A percentile compares a stretch with the other conserved stretches of the same genome.
Conservation (phyloP, 2,113 vertebrate species). For the Xyliphius kryptos region DNA sequence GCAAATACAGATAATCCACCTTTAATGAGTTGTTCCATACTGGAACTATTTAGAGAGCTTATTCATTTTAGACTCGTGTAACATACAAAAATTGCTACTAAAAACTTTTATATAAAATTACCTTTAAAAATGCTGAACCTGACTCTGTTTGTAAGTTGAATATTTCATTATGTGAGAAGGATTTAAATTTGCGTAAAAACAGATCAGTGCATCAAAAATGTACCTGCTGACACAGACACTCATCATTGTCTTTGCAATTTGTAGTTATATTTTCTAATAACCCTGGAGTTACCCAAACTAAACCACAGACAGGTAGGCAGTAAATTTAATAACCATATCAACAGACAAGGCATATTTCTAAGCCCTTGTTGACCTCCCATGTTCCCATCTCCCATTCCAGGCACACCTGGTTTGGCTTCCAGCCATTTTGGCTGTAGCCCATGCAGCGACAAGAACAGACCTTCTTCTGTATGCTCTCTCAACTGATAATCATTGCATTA, state of each 20-base stretch:
- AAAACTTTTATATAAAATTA: background rate
- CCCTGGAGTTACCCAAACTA: too few relatives aligned
- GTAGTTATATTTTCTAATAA: background rate
- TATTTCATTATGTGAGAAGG: background rate
- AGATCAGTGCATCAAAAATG: background rate
- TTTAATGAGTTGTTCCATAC: background rate
- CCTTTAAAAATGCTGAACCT: background rate
- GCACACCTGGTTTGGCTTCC: constrained; percentile 62
- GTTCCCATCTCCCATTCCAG: constrained; percentile 7
- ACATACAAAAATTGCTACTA: background rate
- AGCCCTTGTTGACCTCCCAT: constrained; percentile 9
- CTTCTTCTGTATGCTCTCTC: constrained; percentile 54
- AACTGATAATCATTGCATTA: constrained; percentile 66
- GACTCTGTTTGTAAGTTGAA: background rate
- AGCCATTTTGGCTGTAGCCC: constrained; percentile 39
- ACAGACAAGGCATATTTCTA: background rate
- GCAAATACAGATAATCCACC: background rate
- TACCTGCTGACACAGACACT: background rate
- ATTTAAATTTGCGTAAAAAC: background rate
- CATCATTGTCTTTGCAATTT: background rate
- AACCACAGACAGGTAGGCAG: constrained; percentile 2
- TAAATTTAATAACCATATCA: constrained; percentile 8
- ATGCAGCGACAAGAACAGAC: constrained; percentile 57
- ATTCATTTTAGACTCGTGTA: background rate
- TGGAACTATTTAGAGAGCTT: background rate